phyloP scores from a whole-genome alignment of 2,888 invertebrate genomes.

The Uloborus plumipes region DNA sequence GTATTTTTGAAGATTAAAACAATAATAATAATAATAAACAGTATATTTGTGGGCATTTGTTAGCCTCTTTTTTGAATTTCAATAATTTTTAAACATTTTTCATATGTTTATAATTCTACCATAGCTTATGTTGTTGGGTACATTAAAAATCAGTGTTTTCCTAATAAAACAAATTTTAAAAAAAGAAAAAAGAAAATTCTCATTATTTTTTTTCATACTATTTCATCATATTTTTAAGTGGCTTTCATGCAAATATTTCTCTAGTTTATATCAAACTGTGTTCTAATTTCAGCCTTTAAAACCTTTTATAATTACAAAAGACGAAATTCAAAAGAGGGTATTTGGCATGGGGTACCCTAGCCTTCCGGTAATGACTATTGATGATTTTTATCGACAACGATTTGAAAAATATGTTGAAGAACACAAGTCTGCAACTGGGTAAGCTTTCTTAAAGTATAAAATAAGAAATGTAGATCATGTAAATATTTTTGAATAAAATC shows the following conservation, averaged over 20 bases:
- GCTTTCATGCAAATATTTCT: neutral
- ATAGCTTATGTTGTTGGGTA: too few relatives aligned
- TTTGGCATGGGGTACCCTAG: constrained; percentile 96
- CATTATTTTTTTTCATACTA: neutral
- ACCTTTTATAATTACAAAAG: constrained; percentile 90
- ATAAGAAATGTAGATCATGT: too few relatives aligned
- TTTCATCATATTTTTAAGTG: neutral
- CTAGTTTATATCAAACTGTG: neutral
- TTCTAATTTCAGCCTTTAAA: constrained; percentile 75
- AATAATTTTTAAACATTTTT: too few relatives aligned
- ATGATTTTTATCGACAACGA: constrained; percentile 94
- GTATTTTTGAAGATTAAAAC: too few relatives aligned
- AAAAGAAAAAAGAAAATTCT: too few relatives aligned
- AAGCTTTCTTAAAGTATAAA: neutral
- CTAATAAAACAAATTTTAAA: too few relatives aligned
- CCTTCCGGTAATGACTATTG: constrained; percentile 90
- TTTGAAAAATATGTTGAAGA: constrained; percentile 81
- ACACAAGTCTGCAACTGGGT: constrained; percentile 68
- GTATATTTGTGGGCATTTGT: too few relatives aligned
- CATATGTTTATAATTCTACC: too few relatives aligned
- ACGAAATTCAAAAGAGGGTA: constrained; percentile 89
- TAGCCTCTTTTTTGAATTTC: too few relatives aligned
- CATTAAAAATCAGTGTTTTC: too few relatives aligned
- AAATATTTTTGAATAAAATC: too few relatives aligned
- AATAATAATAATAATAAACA: too few relatives aligned